Evolutionary conservation across 1,140 invertebrate genomes (phyloP).

Genomic region (Cyclargus thomasi): DNA sequence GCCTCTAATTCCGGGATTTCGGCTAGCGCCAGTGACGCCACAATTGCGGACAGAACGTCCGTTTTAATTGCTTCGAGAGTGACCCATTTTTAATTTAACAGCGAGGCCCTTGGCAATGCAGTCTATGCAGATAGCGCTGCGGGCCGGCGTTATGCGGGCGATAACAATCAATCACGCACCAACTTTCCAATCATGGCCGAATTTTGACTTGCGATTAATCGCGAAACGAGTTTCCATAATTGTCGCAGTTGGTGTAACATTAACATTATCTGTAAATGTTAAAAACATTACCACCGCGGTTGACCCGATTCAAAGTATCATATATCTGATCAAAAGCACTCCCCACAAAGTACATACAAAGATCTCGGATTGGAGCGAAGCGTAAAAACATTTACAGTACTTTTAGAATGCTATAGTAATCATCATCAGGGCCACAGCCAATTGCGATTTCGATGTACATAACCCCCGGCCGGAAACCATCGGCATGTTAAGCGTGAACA

Average conservation of each 20-base stretch:
- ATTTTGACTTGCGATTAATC: neutral
- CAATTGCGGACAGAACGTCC: neutral
- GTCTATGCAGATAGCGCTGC: conserved; percentile 10
- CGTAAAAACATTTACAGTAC: neutral
- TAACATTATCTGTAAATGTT: neutral
- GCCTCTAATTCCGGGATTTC: neutral
- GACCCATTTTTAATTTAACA: conserved; percentile 8
- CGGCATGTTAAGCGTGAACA: conserved; percentile 47
- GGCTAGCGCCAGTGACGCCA: too few species aligned
- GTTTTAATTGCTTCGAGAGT: conserved; percentile 9
- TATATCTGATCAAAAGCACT: neutral
- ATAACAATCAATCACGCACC: conserved; percentile 11
- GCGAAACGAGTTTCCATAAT: neutral
- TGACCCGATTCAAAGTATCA: neutral
- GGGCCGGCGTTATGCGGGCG: conserved; percentile 5
- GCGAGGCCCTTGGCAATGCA: neutral
- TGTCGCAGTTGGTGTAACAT: neutral
- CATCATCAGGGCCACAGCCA: conserved; percentile 24
- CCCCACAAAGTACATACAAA: neutral
- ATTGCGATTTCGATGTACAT: conserved; percentile 46
- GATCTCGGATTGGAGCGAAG: neutral
- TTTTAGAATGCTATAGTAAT: neutral
- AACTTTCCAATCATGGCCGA: conserved; percentile 11
- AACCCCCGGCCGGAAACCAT: conserved; percentile 46
- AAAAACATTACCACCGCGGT: neutral